phyloP scores from a whole-genome alignment of 2,797 vertebrate species.

The Kryptopterus vitreolus region DNA sequence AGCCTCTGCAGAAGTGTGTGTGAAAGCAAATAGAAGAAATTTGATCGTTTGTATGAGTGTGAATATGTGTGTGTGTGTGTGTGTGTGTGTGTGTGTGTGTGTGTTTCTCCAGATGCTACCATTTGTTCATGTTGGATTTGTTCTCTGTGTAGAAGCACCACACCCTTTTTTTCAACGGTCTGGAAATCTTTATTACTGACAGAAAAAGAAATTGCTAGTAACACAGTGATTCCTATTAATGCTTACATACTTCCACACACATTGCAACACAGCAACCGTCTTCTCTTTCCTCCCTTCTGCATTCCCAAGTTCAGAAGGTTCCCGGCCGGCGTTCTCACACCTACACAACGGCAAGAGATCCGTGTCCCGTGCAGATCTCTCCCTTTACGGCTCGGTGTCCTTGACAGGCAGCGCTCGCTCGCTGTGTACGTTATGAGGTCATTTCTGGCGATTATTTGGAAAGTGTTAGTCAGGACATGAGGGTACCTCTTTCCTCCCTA shows the following conservation, averaged over 20 bases:
- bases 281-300: constrained; percentile 36
- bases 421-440: constrained; percentile 42
- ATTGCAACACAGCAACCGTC: constrained; percentile 30
- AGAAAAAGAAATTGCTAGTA: neutral
- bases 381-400: constrained; percentile 14
- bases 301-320: constrained; percentile 36
- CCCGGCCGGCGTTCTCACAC: constrained; percentile 44
- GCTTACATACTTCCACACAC: constrained; percentile 26
- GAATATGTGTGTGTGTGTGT: constrained; percentile 1
- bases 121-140: constrained; percentile 10
- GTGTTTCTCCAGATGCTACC: constrained; percentile 14
- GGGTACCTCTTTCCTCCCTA: constrained; percentile 22
- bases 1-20: neutral
- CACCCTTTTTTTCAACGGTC: constrained; percentile 26
- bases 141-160: constrained; percentile 10
- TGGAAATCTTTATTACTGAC: constrained; percentile 28
- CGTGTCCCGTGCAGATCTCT: neutral
- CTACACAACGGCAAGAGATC: constrained; percentile 30
- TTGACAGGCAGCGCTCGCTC: constrained; percentile 13
- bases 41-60: neutral
- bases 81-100: neutral
- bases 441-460: constrained; percentile 58
- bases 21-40: neutral
- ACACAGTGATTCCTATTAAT: neutral
- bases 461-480: constrained; percentile 32